Evolutionary conservation across 2,888 invertebrate species (phyloP).

Genomic region (Trilocha varians): DNA sequence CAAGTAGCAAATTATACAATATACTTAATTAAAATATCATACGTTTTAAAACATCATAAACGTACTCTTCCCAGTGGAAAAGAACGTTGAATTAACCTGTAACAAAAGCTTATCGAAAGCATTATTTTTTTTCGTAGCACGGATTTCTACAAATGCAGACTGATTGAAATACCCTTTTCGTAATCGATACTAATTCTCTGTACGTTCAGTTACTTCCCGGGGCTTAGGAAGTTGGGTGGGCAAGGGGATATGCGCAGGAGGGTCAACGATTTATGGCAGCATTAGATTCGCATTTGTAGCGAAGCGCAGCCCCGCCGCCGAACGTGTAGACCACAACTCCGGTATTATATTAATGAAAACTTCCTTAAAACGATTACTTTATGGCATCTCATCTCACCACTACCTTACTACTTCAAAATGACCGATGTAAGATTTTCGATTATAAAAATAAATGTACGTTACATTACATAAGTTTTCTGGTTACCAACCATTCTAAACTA

Average conservation of each 20-base stretch:
- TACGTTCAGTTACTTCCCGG: conserved; percentile 41
- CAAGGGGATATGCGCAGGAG: conserved; percentile 32
- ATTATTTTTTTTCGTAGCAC: not conserved
- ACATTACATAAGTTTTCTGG: no score
- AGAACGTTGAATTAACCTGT: not conserved
- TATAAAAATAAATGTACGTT: no score
- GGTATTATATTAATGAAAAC: not conserved
- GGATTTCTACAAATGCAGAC: conserved; percentile 1
- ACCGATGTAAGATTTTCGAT: no score
- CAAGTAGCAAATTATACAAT: no score
- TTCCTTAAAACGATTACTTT: not conserved
- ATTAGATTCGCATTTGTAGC: conserved; percentile 60
- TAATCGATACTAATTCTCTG: conserved; percentile 62
- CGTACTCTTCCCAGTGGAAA: no score
- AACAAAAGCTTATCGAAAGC: not conserved
- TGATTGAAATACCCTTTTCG: conserved; percentile 42
- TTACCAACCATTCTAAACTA: no score
- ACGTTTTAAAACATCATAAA: no score
- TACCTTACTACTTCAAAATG: conserved; percentile 1
- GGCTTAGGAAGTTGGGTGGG: conserved; percentile 21
- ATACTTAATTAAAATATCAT: no score
- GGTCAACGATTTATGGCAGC: conserved; percentile 51
- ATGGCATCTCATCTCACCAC: not conserved
- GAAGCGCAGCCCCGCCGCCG: conserved; percentile 19
- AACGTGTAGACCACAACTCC: conserved; percentile 23